These are phyloP conservation scores for Poecile atricapillus DNA, from an alignment of 2,113 vertebrate species.

Conservation along the genomic window DNA sequence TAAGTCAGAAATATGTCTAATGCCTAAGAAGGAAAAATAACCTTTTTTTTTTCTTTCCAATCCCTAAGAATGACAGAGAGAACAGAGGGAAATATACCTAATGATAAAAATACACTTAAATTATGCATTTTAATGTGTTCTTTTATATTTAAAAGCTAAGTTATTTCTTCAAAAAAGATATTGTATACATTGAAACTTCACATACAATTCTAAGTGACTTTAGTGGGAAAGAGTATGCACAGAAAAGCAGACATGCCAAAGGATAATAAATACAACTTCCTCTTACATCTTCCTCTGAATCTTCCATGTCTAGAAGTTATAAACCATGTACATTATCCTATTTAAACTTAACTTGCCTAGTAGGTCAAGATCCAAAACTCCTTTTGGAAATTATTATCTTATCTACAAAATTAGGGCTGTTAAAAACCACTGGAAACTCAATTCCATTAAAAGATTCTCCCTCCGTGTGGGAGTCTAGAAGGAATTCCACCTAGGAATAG, in stretches of 20 bases:
- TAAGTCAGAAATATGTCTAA: neutral
- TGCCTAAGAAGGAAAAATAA: neutral
- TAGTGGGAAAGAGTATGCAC: rapidly evolving
- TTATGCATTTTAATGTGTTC: neutral
- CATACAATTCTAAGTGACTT: neutral
- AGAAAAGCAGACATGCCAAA: neutral
- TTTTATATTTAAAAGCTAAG: neutral
- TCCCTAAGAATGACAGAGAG: neutral
- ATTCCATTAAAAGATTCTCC: neutral
- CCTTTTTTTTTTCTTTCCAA: neutral
- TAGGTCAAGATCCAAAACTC: neutral
- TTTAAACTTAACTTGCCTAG: neutral
- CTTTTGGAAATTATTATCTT: neutral
- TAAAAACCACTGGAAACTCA: neutral
- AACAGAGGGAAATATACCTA: neutral
- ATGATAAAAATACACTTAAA: neutral
- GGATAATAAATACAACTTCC: neutral
- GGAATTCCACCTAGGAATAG: neutral
- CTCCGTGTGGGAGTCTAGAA: neutral
- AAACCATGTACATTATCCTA: neutral
- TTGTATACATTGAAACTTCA: neutral
- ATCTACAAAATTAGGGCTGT: neutral
- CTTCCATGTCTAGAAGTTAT: neutral
- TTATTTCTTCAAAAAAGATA: neutral
- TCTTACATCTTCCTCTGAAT: neutral